Evolutionary conservation across 2,888 invertebrate species (phyloP).

Genomic region (Drosophila atroscutellata): DNA sequence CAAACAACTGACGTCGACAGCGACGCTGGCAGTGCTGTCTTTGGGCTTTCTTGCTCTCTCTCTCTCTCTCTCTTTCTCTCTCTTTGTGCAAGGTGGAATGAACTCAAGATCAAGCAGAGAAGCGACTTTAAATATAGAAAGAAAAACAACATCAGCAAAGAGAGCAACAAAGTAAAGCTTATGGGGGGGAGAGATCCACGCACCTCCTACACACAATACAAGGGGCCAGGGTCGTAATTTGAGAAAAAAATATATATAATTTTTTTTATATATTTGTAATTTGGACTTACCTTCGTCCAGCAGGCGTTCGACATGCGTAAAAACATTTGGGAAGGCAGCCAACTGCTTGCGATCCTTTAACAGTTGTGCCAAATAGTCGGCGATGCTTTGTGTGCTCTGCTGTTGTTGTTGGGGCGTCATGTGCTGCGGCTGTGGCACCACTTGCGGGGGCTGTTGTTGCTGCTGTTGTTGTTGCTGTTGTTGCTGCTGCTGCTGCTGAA

Average conservation of each 20-base stretch:
- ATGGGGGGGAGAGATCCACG: slow-evolving; percentile 23
- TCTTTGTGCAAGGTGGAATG: slow-evolving; percentile 71
- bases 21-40: slow-evolving; percentile 39
- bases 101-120: slow-evolving; percentile 62
- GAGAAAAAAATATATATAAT: background rate
- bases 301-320: slow-evolving; percentile 99
- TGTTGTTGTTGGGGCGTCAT: slow-evolving; percentile 81
- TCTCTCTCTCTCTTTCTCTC: background rate
- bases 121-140: slow-evolving; percentile 55
- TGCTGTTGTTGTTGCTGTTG: slow-evolving; percentile 46
- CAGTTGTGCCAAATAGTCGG: slow-evolving; percentile 99
- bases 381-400: slow-evolving; percentile 96
- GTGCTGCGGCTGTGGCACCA: slow-evolving; percentile 65
- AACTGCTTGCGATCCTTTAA: slow-evolving; percentile 99
- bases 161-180: slow-evolving; percentile 48
- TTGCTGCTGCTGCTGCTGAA: slow-evolving; percentile 61
- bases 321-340: slow-evolving; percentile 99
- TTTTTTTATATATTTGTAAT: background rate
- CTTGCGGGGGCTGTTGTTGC: slow-evolving; percentile 67
- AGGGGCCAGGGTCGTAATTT: background rate
- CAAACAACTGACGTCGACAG: slow-evolving; percentile 54
- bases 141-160: slow-evolving; percentile 35
- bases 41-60: slow-evolving; percentile 45
- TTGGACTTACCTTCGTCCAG: slow-evolving; percentile 96
- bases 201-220: background rate